Conservation (phyloP, 2,797 vertebrate species). For the Alectoris magna region DNA sequence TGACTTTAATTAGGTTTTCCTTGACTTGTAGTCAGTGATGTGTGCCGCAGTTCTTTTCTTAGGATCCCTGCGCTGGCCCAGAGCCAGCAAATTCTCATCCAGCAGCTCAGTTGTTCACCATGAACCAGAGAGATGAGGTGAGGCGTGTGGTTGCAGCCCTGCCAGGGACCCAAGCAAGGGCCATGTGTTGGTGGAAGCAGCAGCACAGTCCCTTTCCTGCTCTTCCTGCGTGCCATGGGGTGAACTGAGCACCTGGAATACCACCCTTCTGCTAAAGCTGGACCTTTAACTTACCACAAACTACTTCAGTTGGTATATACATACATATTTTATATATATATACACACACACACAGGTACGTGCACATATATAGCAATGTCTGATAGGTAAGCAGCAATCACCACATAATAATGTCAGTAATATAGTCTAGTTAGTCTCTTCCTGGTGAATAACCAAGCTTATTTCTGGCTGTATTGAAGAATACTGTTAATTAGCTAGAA, state of each 20-base stretch:
- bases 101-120: not conserved
- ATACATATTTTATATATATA: too few relatives aligned
- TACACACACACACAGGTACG: too few relatives aligned
- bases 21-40: not conserved
- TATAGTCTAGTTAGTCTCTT: not conserved
- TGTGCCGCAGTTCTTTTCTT: not conserved
- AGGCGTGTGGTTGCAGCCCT: not conserved
- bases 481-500: not conserved
- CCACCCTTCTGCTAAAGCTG: not conserved
- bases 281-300: not conserved
- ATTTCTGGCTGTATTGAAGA: not conserved
- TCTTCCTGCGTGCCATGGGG: not conserved
- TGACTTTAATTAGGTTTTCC: not conserved
- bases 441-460: not conserved
- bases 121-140: not conserved
- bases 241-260: not conserved
- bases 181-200: rapidly evolving
- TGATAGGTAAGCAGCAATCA: not conserved
- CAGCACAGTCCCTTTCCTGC: not conserved
- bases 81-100: not conserved
- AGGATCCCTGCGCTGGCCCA: not conserved
- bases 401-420: not conserved
- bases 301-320: not conserved
- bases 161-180: rapidly evolving
- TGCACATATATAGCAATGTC: not conserved